Evolutionary conservation across 2,113 vertebrate genomes (phyloP).

Genomic region (Barnardius zonarius): DNA sequence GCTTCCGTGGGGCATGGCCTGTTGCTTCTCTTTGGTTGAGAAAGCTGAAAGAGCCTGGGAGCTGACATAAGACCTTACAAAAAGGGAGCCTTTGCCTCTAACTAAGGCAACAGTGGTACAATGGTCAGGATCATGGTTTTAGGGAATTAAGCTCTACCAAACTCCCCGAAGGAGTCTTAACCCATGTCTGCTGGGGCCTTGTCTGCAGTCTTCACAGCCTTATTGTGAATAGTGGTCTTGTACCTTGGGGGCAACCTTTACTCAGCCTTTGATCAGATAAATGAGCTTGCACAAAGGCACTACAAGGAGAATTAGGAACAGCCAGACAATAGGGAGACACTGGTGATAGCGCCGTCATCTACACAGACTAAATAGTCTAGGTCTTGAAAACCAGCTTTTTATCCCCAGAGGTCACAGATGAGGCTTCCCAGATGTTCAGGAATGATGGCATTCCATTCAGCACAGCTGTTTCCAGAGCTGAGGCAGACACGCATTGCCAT

Average conservation of each 20-base stretch:
- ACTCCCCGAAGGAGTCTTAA: neutral
- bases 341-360: neutral
- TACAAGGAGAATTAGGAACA: neutral
- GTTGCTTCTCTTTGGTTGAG: neutral
- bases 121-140: neutral
- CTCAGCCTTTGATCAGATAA: neutral
- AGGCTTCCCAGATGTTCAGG: neutral
- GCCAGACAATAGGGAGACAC: neutral
- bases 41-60: neutral
- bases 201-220: neutral
- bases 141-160: neutral
- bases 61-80: neutral
- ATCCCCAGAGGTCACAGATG: neutral
- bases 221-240: neutral
- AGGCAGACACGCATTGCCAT: neutral
- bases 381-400: neutral
- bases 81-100: neutral
- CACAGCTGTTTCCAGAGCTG: neutral
- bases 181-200: neutral
- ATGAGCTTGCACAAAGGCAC: neutral
- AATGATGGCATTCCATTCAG: neutral
- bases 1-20: neutral
- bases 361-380: neutral
- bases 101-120: neutral
- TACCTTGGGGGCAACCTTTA: neutral